phyloP scores from a whole-genome alignment of 2,888 invertebrate species.

The Sipha maydis region DNA sequence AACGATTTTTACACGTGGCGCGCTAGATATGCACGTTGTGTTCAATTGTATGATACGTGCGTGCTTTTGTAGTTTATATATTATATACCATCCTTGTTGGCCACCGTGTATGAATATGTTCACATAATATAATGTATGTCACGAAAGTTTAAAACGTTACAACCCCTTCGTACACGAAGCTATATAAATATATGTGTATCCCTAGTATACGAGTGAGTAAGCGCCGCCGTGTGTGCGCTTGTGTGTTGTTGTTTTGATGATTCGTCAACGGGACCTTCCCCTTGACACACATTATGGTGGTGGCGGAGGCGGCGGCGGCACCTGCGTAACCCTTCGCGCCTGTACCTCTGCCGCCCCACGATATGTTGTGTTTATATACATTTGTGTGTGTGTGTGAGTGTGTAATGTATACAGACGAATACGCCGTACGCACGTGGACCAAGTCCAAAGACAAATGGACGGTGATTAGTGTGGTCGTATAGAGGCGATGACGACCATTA shows the following conservation, averaged over 20 bases:
- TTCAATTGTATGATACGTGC: not conserved
- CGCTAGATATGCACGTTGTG: not conserved
- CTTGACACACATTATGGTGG: slow-evolving; percentile 58
- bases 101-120: not conserved
- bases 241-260: slow-evolving; percentile 56
- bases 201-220: not conserved
- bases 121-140: not conserved
- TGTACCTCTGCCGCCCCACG: slow-evolving; percentile 3
- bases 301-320: slow-evolving; percentile 40
- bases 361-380: not conserved
- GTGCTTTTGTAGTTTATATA: not conserved
- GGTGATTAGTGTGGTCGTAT: slow-evolving; percentile 51
- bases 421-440: not conserved
- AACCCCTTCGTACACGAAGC: slow-evolving; percentile 32
- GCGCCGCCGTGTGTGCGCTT: slow-evolving; percentile 4
- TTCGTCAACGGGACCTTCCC: slow-evolving; percentile 62
- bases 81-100: not conserved
- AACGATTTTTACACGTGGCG: not conserved
- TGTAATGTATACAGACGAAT: not conserved
- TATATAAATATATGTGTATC: not conserved
- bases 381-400: not conserved
- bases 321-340: slow-evolving; percentile 53
- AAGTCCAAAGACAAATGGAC: slow-evolving; percentile 45
- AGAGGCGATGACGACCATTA: not conserved
- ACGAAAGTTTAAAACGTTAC: slow-evolving; percentile 51